phyloP scores from a whole-genome alignment of 2,888 invertebrate genomes.

The Cetonia aurata region DNA sequence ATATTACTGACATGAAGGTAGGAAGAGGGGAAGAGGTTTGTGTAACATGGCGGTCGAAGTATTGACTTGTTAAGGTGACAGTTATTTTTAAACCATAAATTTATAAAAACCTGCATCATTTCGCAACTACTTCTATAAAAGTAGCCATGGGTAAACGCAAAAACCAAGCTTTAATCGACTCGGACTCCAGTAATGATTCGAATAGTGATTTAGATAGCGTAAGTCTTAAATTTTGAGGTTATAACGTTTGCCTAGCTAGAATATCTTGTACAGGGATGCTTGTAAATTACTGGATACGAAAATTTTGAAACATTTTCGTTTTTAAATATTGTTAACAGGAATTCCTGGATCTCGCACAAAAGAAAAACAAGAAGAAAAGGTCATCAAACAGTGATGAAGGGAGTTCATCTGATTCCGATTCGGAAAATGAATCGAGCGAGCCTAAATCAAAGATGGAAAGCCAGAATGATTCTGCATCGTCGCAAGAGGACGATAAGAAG shows the following conservation, averaged over 20 bases:
- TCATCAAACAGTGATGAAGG: constrained; percentile 62
- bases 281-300: too few species aligned
- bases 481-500: constrained; percentile 64
- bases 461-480: constrained; percentile 57
- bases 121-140: constrained; percentile 23
- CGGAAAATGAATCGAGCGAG: constrained; percentile 65
- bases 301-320: constrained; percentile 14
- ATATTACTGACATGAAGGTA: too few species aligned
- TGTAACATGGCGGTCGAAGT: constrained; percentile 37
- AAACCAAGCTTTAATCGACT: constrained; percentile 85
- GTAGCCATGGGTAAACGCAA: constrained; percentile 83
- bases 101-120: not conserved
- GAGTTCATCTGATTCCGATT: constrained; percentile 64
- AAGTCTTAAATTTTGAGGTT: constrained; percentile 64
- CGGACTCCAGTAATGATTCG: constrained; percentile 84
- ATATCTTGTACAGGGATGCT: too few species aligned
- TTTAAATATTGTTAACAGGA: constrained; percentile 71
- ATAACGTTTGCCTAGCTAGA: constrained; percentile 15
- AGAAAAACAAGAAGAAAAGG: constrained; percentile 76
- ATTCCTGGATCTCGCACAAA: constrained; percentile 84
- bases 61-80: constrained; percentile 39
- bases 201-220: constrained; percentile 84
- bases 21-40: constrained; percentile 15
- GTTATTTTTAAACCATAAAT: constrained; percentile 33
- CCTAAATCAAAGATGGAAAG: constrained; percentile 56